Conservation (phyloP, 2,797 vertebrate genomes). For the Danio kyathit region DNA sequence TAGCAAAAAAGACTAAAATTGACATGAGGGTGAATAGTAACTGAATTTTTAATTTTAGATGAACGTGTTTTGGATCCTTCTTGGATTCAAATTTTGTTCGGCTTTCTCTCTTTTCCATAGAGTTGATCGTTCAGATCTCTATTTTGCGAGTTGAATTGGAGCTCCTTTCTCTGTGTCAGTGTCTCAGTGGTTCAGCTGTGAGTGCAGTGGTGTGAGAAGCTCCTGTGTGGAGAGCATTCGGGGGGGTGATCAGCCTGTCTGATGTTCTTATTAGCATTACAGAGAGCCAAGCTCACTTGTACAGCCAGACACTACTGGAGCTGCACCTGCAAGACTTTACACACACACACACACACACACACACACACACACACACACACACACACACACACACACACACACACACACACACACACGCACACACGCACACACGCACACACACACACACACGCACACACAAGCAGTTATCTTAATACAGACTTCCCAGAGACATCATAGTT, state of each 20-base stretch:
- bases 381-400: not conserved
- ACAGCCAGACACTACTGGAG: slow-evolving; percentile 44
- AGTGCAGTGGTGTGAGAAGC: slow-evolving; percentile 17
- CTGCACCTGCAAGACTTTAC: slow-evolving; percentile 31
- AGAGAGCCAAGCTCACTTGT: slow-evolving; percentile 30
- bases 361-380: not conserved
- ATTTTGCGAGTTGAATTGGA: slow-evolving; percentile 12
- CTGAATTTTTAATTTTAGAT: not conserved
- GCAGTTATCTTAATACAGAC: too few relatives aligned
- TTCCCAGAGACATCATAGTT: too few relatives aligned
- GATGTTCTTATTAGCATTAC: slow-evolving; percentile 59
- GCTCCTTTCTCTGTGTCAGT: slow-evolving; percentile 10
- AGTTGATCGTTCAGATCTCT: slow-evolving; percentile 4
- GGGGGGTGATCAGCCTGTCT: slow-evolving; percentile 45
- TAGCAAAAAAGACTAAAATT: not conserved
- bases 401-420: not conserved
- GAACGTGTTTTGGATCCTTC: not conserved
- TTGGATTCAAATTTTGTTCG: not conserved
- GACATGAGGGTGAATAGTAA: not conserved
- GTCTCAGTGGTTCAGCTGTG: slow-evolving; percentile 7
- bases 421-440: not conserved
- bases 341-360: not conserved
- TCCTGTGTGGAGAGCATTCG: slow-evolving; percentile 20
- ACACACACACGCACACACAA: not conserved
- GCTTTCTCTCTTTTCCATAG: slow-evolving; percentile 31